Evolutionary conservation across 2,797 vertebrate genomes (phyloP).

Genomic region (Harpagifer antarcticus): DNA sequence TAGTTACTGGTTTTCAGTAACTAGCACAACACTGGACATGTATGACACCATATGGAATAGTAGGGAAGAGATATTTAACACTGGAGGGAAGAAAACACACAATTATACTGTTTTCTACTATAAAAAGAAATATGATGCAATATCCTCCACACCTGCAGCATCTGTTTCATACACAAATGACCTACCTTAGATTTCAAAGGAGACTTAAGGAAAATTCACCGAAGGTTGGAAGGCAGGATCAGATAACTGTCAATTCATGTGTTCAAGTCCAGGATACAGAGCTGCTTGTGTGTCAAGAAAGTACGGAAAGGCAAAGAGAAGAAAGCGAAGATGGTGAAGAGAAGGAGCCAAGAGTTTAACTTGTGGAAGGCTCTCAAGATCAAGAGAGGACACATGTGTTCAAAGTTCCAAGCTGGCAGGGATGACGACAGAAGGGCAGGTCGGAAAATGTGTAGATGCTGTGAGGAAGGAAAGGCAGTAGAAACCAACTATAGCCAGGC

Average conservation of each 20-base stretch:
- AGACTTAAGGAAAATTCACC: conserved; percentile 34
- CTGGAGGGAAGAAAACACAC: not conserved
- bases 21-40: no score
- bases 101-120: not conserved
- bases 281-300: not conserved
- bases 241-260: conserved; percentile 13
- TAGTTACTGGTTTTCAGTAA: no score
- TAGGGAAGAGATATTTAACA: not conserved
- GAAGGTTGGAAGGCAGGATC: conserved; percentile 10
- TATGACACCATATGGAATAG: not conserved
- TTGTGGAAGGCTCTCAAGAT: conserved; percentile 28
- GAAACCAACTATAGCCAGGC: conserved; percentile 28
- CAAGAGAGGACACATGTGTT: conserved; percentile 36
- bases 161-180: conserved; percentile 4
- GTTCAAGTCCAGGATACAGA: conserved; percentile 14
- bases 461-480: conserved; percentile 10
- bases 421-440: conserved; percentile 6
- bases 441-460: conserved; percentile 19
- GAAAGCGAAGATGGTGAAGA: conserved; percentile 15
- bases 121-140: not conserved
- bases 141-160: not conserved
- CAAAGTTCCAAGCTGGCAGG: conserved; percentile 17
- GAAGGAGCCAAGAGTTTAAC: conserved; percentile 27
- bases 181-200: conserved; percentile 74
- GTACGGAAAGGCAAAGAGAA: not conserved